Conservation (phyloP, 92 coral and sea anemone species). For the Porites cylindrica region DNA sequence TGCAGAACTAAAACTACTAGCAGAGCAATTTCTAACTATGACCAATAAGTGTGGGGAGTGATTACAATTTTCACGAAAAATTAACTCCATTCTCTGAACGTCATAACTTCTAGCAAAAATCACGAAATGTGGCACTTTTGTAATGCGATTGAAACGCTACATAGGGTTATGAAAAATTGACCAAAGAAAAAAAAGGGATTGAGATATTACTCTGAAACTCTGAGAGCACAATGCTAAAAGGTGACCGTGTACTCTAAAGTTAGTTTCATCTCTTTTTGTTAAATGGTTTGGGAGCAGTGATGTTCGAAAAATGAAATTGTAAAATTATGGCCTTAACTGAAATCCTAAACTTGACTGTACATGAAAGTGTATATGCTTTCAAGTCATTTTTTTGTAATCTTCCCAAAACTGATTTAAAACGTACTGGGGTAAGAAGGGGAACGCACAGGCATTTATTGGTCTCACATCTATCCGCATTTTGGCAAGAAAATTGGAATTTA, state of each 20-base stretch:
- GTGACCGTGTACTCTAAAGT: not conserved
- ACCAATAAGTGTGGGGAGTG: not conserved
- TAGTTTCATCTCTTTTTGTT: constrained; percentile 20
- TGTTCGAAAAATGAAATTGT: constrained; percentile 10
- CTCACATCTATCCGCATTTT: not conserved
- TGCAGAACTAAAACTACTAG: no score
- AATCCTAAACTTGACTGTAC: constrained; percentile 9
- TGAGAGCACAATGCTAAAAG: not conserved
- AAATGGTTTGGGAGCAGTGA: constrained; percentile 16
- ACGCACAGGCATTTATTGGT: not conserved
- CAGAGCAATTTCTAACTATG: no score
- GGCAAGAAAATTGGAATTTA: not conserved
- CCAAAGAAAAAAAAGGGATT: not conserved
- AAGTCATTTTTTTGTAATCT: not conserved
- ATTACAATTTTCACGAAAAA: not conserved
- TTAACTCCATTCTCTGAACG: constrained; percentile 21
- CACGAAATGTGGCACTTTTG: constrained; percentile 19
- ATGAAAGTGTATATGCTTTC: constrained; percentile 19
- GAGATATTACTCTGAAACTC: not conserved
- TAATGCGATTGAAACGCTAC: not conserved
- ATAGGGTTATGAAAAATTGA: constrained; percentile 14
- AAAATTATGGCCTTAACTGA: constrained; percentile 6
- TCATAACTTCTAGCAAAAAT: constrained; percentile 19
- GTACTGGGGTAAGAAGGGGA: not conserved
- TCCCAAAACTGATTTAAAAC: constrained; percentile 3